Evolutionary conservation across 2,797 vertebrate species (phyloP).

Genomic region (Neomorphus geoffroyi): DNA sequence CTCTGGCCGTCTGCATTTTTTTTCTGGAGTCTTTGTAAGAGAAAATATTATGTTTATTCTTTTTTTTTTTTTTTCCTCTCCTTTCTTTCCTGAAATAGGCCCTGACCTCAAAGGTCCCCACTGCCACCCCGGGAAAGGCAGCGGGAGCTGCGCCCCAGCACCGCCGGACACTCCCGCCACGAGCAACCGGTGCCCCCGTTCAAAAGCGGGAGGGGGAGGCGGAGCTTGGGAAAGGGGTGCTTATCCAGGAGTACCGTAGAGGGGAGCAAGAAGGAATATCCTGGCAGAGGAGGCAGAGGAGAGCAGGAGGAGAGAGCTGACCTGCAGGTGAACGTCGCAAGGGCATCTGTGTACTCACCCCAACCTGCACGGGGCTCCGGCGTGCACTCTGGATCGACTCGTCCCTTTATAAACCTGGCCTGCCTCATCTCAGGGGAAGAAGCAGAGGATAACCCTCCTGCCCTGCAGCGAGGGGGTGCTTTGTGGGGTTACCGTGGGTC

Average conservation of each 20-base stretch:
- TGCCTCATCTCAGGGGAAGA: background rate
- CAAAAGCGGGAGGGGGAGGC: background rate
- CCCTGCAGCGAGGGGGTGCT: background rate
- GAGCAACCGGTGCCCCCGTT: background rate
- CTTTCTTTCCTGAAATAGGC: background rate
- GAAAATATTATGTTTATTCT: background rate
- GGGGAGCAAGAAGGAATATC: background rate
- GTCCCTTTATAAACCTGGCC: background rate
- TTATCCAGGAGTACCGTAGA: background rate
- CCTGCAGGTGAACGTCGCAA: background rate
- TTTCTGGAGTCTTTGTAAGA: background rate
- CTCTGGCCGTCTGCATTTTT: background rate
- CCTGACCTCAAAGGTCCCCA: background rate
- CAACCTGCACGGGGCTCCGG: background rate
- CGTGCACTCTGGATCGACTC: rapidly evolving
- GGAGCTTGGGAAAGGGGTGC: background rate
- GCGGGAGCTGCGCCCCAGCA: background rate
- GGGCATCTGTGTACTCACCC: background rate
- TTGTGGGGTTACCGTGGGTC: too few relatives aligned
- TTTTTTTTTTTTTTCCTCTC: too few relatives aligned
- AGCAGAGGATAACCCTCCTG: background rate
- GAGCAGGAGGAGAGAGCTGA: background rate
- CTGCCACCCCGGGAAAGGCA: background rate
- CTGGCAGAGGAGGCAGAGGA: background rate
- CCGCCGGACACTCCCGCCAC: background rate